Conservation (phyloP, 2,797 vertebrate genomes). For the Poliocrania exsul region DNA sequence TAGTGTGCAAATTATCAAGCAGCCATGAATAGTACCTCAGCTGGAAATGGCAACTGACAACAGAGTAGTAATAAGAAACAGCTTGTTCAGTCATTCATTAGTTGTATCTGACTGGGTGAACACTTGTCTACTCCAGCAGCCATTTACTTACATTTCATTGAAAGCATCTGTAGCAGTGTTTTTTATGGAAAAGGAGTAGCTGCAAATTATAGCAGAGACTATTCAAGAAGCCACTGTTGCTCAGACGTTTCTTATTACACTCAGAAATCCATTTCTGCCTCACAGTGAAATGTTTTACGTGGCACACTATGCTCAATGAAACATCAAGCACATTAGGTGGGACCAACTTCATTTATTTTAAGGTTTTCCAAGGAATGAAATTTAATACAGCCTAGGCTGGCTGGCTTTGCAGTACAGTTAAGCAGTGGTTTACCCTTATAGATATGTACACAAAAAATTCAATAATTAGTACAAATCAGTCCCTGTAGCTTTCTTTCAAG, state of each 20-base stretch:
- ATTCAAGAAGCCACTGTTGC: neutral
- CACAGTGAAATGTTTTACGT: neutral
- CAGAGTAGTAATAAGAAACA: neutral
- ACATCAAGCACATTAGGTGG: neutral
- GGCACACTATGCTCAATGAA: neutral
- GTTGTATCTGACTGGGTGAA: conserved; percentile 3
- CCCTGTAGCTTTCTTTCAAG: neutral
- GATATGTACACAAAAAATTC: neutral
- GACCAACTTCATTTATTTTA: neutral
- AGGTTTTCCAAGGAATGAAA: neutral
- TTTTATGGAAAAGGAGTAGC: neutral
- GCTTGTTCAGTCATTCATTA: conserved; percentile 7
- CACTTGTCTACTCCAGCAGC: neutral
- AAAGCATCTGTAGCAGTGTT: neutral
- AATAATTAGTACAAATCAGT: neutral
- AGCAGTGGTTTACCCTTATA: neutral
- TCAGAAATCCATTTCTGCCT: neutral
- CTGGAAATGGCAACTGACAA: neutral
- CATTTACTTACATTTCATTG: neutral
- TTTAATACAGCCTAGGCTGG: neutral
- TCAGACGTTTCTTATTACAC: neutral
- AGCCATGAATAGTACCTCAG: neutral
- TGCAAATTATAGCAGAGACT: neutral
- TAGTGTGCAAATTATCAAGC: neutral
- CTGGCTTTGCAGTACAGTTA: neutral